Conservation (phyloP, 1,140 invertebrate genomes). For the Zaprionus kolodkinae region DNA sequence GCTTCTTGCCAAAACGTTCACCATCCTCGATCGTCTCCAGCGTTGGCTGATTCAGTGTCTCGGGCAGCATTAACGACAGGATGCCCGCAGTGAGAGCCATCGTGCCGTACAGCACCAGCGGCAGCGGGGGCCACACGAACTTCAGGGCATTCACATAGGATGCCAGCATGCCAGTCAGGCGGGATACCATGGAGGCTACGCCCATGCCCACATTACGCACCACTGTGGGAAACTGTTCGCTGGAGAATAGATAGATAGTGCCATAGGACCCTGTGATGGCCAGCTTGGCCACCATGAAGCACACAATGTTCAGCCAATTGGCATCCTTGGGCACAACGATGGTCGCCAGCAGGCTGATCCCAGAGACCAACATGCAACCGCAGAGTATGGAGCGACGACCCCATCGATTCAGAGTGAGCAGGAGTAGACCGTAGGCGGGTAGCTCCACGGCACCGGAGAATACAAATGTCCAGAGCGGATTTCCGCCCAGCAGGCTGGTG, state of each 20-base stretch:
- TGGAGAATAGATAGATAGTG: conserved; percentile 91
- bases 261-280: conserved; percentile 92
- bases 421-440: conserved; percentile 89
- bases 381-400: conserved; percentile 89
- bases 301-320: conserved; percentile 87
- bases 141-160: conserved; percentile 89
- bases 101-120: conserved; percentile 89
- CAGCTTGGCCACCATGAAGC: conserved; percentile 93
- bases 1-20: conserved; percentile 87
- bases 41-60: conserved; percentile 90
- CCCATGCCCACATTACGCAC: conserved; percentile 92
- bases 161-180: conserved; percentile 91
- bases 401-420: conserved; percentile 90
- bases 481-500: conserved; percentile 89
- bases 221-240: conserved; percentile 93
- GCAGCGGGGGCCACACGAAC: conserved; percentile 88
- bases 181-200: conserved; percentile 90
- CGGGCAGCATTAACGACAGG: conserved; percentile 89
- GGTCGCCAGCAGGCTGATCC: conserved; percentile 87
- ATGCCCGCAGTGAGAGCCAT: conserved; percentile 88
- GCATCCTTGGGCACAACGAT: conserved; percentile 86
- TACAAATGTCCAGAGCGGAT: conserved; percentile 91
- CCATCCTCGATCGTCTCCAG: conserved; percentile 91
- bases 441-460: conserved; percentile 91
- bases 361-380: conserved; percentile 89